phyloP scores from a whole-genome alignment of 2,888 invertebrate genomes.

The Malthinus flaveolus region DNA sequence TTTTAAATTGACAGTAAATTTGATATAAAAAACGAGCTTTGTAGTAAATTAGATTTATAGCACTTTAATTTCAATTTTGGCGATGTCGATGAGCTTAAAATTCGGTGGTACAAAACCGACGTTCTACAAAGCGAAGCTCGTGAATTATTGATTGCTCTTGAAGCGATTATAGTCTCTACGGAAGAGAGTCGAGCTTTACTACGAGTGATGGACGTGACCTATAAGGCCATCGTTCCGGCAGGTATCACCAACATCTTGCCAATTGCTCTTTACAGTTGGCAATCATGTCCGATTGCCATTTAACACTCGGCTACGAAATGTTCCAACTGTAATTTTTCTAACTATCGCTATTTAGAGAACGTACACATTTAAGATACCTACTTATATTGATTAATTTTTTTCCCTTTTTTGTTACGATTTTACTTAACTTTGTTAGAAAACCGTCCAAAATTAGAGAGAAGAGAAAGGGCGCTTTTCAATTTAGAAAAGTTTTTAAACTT shows the following conservation, averaged over 20 bases:
- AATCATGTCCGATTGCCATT: conserved; percentile 24
- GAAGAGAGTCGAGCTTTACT: conserved; percentile 24
- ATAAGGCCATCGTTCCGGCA: conserved; percentile 19
- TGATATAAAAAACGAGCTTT: background rate
- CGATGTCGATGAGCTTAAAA: conserved; percentile 25
- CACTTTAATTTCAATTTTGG: conserved; percentile 27
- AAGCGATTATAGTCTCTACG: conserved; percentile 30
- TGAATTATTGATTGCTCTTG: conserved; percentile 40
- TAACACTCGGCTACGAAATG: conserved; percentile 18
- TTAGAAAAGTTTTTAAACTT: too few relatives aligned
- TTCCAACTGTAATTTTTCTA: conserved; percentile 11
- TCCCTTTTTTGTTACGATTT: background rate
- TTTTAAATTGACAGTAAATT: too few relatives aligned
- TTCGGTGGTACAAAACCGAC: conserved; percentile 21
- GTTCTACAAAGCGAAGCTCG: conserved; percentile 30
- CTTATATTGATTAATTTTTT: too few relatives aligned
- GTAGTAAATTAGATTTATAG: conserved; percentile 9
- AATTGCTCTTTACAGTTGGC: conserved; percentile 22
- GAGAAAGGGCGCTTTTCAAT: too few relatives aligned
- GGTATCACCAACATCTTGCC: conserved; percentile 22
- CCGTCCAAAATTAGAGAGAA: background rate
- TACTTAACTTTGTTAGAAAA: background rate
- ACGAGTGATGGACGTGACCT: conserved; percentile 35
- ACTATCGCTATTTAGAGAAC: background rate
- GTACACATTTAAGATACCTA: too few relatives aligned